Evolutionary conservation across 1,140 invertebrate species (phyloP).

Genomic region (Bombyx mandarina): DNA sequence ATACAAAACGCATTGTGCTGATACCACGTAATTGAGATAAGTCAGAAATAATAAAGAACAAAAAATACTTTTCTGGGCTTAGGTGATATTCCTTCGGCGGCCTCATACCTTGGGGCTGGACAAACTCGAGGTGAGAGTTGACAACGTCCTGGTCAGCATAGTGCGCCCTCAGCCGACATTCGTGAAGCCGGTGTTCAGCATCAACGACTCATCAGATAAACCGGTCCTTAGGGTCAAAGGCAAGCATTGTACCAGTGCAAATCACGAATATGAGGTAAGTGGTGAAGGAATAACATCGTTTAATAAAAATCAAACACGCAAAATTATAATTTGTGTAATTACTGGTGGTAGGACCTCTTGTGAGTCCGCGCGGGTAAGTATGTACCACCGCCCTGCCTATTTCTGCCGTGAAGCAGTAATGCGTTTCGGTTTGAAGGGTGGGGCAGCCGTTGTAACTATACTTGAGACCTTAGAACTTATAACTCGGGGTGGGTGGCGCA

Average conservation of each 20-base stretch:
- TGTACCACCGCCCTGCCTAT: too few species aligned
- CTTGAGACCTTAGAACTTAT: too few species aligned
- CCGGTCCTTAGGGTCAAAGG: conserved; percentile 40
- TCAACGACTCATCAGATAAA: conserved; percentile 34
- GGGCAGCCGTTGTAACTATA: too few species aligned
- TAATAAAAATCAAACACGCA: too few species aligned
- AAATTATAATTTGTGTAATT: too few species aligned
- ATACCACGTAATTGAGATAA: background rate
- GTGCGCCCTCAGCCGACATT: conserved; percentile 45
- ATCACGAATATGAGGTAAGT: conserved; percentile 35
- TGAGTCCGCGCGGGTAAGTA: too few species aligned
- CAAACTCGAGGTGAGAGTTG: conserved; percentile 41
- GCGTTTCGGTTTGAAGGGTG: too few species aligned
- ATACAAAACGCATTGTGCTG: background rate
- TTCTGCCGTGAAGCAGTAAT: too few species aligned
- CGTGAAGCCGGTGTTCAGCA: conserved; percentile 41
- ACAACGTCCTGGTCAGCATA: conserved; percentile 28
- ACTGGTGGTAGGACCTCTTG: too few species aligned
- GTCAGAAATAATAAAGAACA: background rate
- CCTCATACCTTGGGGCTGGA: conserved; percentile 40
- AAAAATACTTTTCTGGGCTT: background rate
- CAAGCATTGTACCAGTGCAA: conserved; percentile 21
- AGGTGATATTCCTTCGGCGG: conserved; percentile 40
- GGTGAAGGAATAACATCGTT: background rate
- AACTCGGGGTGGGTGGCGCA: too few species aligned